Conservation (phyloP, 1,140 invertebrate species). For the Pseudachorutes palmiensis region DNA sequence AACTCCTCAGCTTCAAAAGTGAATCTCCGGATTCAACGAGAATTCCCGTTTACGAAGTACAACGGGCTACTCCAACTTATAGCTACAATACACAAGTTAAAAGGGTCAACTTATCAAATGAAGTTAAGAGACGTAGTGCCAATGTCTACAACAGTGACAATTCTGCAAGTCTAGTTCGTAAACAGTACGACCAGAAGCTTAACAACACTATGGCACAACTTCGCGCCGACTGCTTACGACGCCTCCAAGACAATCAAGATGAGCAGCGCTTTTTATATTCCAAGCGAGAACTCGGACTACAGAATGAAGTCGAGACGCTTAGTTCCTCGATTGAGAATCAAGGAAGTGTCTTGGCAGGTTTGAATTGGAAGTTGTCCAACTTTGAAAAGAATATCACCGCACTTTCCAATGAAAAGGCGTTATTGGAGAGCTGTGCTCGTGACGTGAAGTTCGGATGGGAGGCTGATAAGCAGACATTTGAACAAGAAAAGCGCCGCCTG, state of each 20-base stretch:
- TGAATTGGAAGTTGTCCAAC: background rate
- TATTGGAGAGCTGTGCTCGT: background rate
- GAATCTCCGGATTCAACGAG: background rate
- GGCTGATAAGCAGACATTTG: background rate
- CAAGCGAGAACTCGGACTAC: background rate
- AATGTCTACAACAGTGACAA: background rate
- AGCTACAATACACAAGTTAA: background rate
- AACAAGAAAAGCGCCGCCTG: background rate
- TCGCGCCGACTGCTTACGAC: background rate
- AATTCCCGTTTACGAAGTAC: background rate
- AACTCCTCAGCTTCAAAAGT: background rate
- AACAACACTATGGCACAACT: background rate
- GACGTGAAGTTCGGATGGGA: background rate
- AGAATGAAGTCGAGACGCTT: background rate
- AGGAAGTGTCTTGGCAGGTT: background rate
- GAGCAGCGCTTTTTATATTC: background rate
- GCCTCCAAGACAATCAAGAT: background rate
- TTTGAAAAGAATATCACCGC: background rate
- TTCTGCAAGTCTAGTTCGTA: too few species aligned
- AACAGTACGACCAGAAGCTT: background rate
- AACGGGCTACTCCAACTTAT: background rate
- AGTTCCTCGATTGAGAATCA: background rate
- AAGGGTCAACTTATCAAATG: background rate
- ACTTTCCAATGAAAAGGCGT: background rate
- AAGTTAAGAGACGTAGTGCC: background rate